Base-by-base conservation (phyloP, 2,113 vertebrate genomes). In the Hepsetus odoe region DNA sequence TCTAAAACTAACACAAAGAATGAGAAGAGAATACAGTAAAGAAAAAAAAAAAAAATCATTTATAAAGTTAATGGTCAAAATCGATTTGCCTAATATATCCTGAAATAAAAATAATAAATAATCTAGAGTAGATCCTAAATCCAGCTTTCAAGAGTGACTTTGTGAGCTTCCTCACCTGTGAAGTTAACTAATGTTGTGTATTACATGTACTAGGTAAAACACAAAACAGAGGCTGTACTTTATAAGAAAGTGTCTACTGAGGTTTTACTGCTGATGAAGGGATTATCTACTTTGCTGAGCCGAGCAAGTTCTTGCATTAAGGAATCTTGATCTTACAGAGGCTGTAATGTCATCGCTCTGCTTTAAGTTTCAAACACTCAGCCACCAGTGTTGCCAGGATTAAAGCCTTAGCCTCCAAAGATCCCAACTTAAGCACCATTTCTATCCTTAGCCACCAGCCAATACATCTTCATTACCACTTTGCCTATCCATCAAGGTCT, bases 351-450 rank as follows among this genome's bases (percentile, higher is more conserved):
- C 16, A 62, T 62, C 59, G 35, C 5, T 62, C 16, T 33, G 49
- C 49, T 32, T n/a, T 62, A 61, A 32, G 26, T 14, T 61, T 32
- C 28, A 12, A 61, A 61, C 30, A 32, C 58, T 62, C 16, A 35
- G 71, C 22, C 8, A 28, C 14, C 35, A 30, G 16, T 28, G 38
- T 14, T 44, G 30, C 6, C 46, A 16, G 44, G 44, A 18, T 42
- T n/a, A 59, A 26, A 56, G 38, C 59, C n/a, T 62, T 62, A 33
- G 32, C 56, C 35, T 74, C 40, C n/a, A 46, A 32, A 12, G 46
- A 2, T 38, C 24, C 56, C 62, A 12, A 62, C 28, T 22, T 8
- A 10, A 74, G 11, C 20, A 73, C 20, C 26, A 73, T 13, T 42
- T 30, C 24, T 28, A 26, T 61, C 55, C 40, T 46, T 28, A 32